A percentile compares a stretch with the other conserved stretches of the same genome.
Conservation (phyloP, 2,888 invertebrate species). For the Sphinx pinastri region DNA sequence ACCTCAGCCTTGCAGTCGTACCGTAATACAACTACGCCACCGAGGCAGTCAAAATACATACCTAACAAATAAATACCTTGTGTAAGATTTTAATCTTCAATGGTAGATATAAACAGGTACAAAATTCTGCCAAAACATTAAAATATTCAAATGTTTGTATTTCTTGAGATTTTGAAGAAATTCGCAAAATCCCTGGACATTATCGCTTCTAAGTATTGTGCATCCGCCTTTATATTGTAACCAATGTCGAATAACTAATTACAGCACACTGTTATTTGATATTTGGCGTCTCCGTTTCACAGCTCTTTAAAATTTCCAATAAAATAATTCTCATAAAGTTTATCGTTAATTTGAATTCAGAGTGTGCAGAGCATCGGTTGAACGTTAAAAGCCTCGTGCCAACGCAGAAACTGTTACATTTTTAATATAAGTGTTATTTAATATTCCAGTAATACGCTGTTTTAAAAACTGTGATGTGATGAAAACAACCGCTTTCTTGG, state of each 20-base stretch:
- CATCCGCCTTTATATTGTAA: background rate
- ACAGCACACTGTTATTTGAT: conserved; percentile 44
- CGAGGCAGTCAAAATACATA: no score
- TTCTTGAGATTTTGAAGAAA: background rate
- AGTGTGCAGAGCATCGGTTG: conserved; percentile 33
- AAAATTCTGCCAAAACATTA: background rate
- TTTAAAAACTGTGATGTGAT: conserved; percentile 33
- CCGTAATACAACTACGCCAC: no score
- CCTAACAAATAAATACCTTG: background rate
- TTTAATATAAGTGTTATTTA: conserved; percentile 8
- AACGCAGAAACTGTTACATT: conserved; percentile 25
- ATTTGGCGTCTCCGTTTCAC: conserved; percentile 38
- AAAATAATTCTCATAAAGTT: conserved; percentile 57
- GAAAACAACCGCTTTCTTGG: conserved; percentile 13
- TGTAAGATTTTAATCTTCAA: conserved; percentile 27
- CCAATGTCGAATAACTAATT: conserved; percentile 40
- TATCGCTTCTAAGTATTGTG: conserved; percentile 7
- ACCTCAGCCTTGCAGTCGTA: no score
- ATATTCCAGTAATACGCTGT: background rate
- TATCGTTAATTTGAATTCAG: conserved; percentile 51
- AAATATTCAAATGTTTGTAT: background rate
- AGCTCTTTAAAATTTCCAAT: conserved; percentile 49
- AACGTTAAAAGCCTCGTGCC: conserved; percentile 35
- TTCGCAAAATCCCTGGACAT: background rate
- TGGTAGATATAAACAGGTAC: conserved; percentile 33